phyloP scores from a whole-genome alignment of 2,113 vertebrate species.

The Anser cygnoides region DNA sequence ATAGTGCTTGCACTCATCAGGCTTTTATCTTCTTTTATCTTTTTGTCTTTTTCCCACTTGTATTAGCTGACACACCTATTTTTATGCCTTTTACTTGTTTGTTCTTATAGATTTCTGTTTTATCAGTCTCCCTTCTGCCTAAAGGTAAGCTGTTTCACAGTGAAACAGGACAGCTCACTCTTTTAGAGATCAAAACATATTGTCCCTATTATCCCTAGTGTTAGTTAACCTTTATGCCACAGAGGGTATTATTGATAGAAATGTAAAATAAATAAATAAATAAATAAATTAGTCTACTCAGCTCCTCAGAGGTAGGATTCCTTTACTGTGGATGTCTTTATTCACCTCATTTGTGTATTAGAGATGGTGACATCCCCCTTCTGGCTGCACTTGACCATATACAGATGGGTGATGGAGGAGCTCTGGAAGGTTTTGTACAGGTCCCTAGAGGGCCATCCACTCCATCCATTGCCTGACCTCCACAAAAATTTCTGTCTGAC shows the following conservation, averaged over 20 bases:
- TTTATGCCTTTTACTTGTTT: background rate
- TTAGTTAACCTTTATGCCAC: background rate
- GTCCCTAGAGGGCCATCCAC: background rate
- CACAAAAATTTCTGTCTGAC: background rate
- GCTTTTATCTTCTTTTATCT: background rate
- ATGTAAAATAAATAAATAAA: background rate
- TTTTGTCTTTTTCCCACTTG: background rate
- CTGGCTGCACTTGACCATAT: rapidly evolving
- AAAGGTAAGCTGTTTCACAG: background rate
- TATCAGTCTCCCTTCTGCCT: background rate
- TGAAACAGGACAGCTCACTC: background rate
- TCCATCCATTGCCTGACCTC: background rate
- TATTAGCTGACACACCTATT: background rate
- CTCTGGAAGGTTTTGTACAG: rapidly evolving
- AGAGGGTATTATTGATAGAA: background rate
- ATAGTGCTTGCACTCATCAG: background rate
- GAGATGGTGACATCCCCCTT: background rate
- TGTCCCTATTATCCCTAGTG: background rate
- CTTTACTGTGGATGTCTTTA: background rate
- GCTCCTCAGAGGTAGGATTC: background rate
- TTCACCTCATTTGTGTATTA: background rate
- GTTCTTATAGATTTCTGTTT: background rate
- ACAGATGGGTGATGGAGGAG: background rate
- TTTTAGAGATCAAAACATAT: background rate
- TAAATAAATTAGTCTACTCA: background rate